phyloP scores from a whole-genome alignment of 2,113 vertebrate species.

The Eptesicus fuscus region DNA sequence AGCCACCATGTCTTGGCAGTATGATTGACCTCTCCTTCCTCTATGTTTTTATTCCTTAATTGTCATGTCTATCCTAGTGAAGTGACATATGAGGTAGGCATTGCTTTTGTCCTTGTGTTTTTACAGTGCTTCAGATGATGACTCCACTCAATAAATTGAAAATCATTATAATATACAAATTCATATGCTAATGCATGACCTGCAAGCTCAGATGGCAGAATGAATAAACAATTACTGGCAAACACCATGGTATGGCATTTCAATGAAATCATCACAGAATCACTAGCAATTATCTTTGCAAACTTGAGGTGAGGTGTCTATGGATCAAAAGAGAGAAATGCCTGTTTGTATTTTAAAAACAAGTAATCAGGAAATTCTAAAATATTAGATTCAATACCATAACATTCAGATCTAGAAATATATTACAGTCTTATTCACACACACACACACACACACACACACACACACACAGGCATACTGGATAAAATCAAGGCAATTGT shows the following conservation, averaged over 20 bases:
- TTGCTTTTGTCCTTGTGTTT: constrained; percentile 59
- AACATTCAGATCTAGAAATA: constrained; percentile 23
- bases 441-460: background rate
- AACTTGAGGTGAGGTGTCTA: constrained; percentile 50
- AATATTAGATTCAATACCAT: background rate
- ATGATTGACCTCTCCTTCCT: constrained; percentile 41
- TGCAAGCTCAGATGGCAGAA: constrained; percentile 32
- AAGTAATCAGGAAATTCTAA: constrained; percentile 33
- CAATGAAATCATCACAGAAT: constrained; percentile 69
- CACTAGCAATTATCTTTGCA: constrained; percentile 66
- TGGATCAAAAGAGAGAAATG: background rate
- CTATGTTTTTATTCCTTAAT: constrained; percentile 56
- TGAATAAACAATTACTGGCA: constrained; percentile 70
- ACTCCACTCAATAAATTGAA: constrained; percentile 64
- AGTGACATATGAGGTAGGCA: constrained; percentile 31
- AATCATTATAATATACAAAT: constrained; percentile 71
- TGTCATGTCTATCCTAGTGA: constrained; percentile 43
- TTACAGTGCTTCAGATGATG: constrained; percentile 47
- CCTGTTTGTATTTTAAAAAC: constrained; percentile 26
- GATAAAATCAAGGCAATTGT: background rate
- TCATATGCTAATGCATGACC: constrained; percentile 69
- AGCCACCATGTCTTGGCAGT: background rate
- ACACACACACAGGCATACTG: background rate
- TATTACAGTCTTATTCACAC: background rate
- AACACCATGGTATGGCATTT: constrained; percentile 60